These are phyloP conservation scores for Ctenochaetus hawaiiensis DNA, from an alignment of 2,797 vertebrate genomes.

Conservation along the genomic window DNA sequence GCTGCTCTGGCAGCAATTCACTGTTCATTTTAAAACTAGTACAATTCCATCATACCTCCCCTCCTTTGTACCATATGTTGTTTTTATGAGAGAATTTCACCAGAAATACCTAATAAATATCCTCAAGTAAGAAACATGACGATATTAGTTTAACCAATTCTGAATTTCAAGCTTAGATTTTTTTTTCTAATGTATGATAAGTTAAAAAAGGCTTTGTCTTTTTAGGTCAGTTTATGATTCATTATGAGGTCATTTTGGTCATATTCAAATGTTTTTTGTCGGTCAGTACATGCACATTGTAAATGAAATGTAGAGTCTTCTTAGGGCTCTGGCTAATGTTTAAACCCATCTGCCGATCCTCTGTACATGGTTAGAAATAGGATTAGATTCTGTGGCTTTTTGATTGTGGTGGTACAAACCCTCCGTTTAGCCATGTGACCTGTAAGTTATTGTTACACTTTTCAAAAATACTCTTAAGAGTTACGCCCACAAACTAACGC, in stretches of 20 bases:
- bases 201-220: conserved; percentile 19
- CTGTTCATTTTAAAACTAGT: conserved; percentile 24
- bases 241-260: not conserved
- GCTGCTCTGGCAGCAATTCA: conserved; percentile 30
- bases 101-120: conserved; percentile 11
- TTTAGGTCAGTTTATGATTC: not conserved
- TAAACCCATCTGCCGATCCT: not conserved
- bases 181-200: conserved; percentile 12
- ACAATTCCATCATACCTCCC: conserved; percentile 12
- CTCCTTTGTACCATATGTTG: conserved; percentile 1
- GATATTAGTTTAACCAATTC: not conserved
- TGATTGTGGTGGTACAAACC: not conserved
- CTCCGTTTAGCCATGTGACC: not conserved
- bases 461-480: not conserved
- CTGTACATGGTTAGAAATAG: not conserved
- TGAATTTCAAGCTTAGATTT: conserved; percentile 5
- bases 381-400: not conserved
- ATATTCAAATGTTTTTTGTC: conserved; percentile 21
- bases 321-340: not conserved
- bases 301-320: conserved; percentile 7
- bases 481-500: not conserved
- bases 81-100: conserved; percentile 27
- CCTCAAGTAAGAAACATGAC: not conserved
- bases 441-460: not conserved
- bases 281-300: not conserved